These are phyloP conservation scores for Tachysurus vachellii DNA, from an alignment of 2,113 vertebrate genomes.

Conservation along the genomic window DNA sequence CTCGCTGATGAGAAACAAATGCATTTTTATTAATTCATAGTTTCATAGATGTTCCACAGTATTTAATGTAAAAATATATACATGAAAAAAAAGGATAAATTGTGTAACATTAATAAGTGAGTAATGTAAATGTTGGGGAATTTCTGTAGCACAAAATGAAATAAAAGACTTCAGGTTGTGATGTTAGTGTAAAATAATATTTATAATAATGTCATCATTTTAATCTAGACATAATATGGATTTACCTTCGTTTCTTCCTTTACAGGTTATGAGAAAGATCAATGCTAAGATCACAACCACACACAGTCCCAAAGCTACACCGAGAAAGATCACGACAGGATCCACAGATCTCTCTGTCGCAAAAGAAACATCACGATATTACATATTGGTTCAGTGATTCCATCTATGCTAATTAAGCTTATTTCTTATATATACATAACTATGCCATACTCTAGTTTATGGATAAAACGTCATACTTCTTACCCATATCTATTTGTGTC, in stretches of 20 bases:
- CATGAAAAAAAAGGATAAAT: too few species aligned
- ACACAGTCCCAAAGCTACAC: constrained; percentile 25
- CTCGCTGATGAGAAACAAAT: background rate
- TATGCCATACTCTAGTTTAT: background rate
- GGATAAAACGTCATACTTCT: background rate
- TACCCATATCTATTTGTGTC: background rate
- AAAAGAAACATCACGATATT: background rate
- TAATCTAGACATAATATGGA: background rate
- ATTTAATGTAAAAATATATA: too few species aligned
- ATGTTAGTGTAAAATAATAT: too few species aligned
- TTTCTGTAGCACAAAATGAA: too few species aligned
- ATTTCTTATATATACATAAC: background rate
- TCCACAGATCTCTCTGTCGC: background rate
- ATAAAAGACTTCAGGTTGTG: too few species aligned
- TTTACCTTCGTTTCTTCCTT: background rate
- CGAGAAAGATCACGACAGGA: background rate
- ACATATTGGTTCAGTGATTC: background rate
- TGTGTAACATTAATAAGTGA: too few species aligned
- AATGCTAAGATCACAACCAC: background rate
- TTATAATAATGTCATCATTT: background rate
- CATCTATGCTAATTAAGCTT: background rate
- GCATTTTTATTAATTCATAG: background rate
- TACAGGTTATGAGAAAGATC: background rate
- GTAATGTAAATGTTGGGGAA: too few species aligned
- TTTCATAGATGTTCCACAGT: too few species aligned